These are phyloP conservation scores for Drusus annulatus DNA, from an alignment of 1,140 invertebrate genomes.

Conservation along the genomic window DNA sequence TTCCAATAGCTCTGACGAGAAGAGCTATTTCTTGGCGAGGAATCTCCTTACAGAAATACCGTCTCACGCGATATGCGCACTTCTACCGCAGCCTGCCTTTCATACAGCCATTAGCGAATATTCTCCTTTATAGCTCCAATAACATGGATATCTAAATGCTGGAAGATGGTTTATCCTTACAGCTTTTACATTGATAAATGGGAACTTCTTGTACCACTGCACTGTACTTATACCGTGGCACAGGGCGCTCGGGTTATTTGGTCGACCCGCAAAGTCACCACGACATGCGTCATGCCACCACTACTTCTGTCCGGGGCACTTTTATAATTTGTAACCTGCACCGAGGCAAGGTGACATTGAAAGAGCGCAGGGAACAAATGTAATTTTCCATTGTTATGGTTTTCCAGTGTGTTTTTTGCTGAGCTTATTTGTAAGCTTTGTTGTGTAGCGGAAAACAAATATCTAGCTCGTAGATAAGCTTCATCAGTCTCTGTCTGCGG, in stretches of 20 bases:
- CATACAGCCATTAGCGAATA: not conserved
- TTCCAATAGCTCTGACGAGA: not conserved
- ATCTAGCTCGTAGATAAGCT: not conserved
- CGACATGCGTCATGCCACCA: too few species aligned
- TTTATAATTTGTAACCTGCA: too few species aligned
- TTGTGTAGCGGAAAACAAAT: conserved; percentile 6
- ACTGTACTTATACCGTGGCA: too few species aligned
- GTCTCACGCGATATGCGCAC: not conserved
- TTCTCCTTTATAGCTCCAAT: not conserved
- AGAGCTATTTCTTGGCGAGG: conserved; percentile 12
- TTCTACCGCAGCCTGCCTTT: not conserved
- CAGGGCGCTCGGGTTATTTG: too few species aligned
- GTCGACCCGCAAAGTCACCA: too few species aligned
- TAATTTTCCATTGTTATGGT: conserved; percentile 14
- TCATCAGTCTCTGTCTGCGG: conserved; percentile 2
- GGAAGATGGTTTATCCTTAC: too few species aligned
- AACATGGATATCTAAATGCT: too few species aligned
- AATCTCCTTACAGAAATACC: conserved; percentile 23
- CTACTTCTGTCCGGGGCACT: too few species aligned
- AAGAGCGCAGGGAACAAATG: not conserved
- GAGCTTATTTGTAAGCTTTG: conserved; percentile 12
- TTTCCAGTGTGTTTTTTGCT: not conserved
- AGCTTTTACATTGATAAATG: too few species aligned
- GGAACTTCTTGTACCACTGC: too few species aligned
- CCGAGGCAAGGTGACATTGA: too few species aligned